phyloP scores from a whole-genome alignment of 2,888 invertebrate species.

The Aricia artaxerxes region DNA sequence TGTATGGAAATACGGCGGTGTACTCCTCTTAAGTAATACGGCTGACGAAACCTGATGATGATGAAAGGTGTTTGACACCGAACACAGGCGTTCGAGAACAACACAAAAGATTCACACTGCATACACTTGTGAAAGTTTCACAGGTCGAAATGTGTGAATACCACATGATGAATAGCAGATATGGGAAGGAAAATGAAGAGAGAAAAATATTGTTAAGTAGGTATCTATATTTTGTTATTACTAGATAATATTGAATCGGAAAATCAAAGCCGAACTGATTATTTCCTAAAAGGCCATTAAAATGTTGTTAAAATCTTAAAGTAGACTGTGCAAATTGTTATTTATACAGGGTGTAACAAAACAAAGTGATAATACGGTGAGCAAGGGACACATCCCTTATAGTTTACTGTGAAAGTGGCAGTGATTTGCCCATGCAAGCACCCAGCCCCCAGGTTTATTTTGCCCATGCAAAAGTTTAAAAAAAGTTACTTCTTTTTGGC shows the following conservation, averaged over 20 bases:
- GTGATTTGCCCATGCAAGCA: no score
- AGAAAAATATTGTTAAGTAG: neutral
- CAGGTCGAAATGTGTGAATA: conserved; percentile 3
- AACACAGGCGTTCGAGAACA: neutral
- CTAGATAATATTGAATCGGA: neutral
- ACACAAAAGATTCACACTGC: neutral
- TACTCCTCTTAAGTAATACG: no score
- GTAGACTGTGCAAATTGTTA: neutral
- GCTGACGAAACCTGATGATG: neutral
- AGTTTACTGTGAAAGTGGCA: no score
- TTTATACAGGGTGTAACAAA: neutral
- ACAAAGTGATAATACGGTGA: no score
- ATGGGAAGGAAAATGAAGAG: neutral
- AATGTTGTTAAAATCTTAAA: no score
- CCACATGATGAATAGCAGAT: neutral
- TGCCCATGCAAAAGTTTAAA: no score
- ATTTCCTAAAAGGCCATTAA: neutral
- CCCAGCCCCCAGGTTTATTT: no score
- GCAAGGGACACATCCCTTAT: no score
- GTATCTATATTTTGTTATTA: no score
- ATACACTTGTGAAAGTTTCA: neutral
- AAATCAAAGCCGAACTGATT: no score
- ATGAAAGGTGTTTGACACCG: neutral
- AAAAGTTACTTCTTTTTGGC: no score
- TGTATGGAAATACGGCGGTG: no score